These are phyloP conservation scores for Oreochromis spilurus DNA, from an alignment of 2,113 vertebrate genomes.

Conservation along the genomic window DNA sequence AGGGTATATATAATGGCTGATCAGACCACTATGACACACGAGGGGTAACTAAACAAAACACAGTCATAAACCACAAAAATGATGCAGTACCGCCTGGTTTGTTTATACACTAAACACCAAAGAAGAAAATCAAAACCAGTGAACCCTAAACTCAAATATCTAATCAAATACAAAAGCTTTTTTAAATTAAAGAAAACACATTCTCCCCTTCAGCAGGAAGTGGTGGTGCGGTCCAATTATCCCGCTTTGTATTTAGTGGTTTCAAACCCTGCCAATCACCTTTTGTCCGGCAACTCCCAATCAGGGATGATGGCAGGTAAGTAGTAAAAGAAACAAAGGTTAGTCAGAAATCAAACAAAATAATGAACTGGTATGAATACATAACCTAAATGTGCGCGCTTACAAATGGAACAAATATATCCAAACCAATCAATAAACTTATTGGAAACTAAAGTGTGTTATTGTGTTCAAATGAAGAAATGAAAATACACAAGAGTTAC, in stretches of 20 bases:
- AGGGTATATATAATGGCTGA: neutral
- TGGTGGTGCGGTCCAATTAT: neutral
- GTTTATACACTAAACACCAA: neutral
- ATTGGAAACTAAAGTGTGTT: neutral
- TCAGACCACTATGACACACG: neutral
- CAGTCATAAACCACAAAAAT: neutral
- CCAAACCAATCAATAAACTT: neutral
- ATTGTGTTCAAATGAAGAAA: neutral
- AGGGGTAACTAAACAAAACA: neutral
- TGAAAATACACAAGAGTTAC: neutral
- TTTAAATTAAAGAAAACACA: neutral
- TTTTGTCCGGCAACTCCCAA: neutral
- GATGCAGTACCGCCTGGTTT: neutral
- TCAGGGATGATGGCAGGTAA: neutral
- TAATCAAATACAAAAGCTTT: neutral
- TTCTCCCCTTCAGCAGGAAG: neutral
- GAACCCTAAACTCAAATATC: neutral
- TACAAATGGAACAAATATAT: neutral
- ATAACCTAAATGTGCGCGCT: neutral
- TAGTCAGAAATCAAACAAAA: neutral
- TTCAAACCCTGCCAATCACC: neutral
- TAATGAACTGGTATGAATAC: neutral
- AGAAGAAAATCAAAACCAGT: neutral
- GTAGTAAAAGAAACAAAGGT: neutral
- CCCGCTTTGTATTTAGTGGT: neutral